Conservation (phyloP, 23 tunicate genomes). For the Halocynthia aurantium region DNA sequence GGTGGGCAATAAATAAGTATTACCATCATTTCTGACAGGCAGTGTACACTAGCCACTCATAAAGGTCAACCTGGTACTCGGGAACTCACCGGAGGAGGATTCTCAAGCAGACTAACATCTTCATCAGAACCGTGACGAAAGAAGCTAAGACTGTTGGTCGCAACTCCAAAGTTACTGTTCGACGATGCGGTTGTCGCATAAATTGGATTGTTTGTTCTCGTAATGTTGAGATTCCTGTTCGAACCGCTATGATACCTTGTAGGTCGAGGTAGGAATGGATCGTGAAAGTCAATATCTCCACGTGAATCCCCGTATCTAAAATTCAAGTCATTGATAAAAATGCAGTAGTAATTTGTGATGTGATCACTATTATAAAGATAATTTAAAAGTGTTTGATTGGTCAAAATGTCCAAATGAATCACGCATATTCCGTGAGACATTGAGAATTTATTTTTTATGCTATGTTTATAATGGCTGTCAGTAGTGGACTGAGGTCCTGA, state of each 20-base stretch:
- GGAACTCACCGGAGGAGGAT: constrained; percentile 61
- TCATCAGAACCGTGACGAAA: constrained; percentile 74
- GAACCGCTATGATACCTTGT: constrained; percentile 15
- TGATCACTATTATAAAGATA: too few species aligned
- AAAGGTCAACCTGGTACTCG: background rate
- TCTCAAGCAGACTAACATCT: constrained; percentile 53
- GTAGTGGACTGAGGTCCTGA: too few species aligned
- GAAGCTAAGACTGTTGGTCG: constrained; percentile 79
- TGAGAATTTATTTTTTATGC: too few species aligned
- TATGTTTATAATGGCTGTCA: too few species aligned
- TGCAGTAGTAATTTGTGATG: too few species aligned
- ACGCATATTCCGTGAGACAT: too few species aligned
- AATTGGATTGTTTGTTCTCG: constrained; percentile 76
- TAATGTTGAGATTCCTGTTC: constrained; percentile 19
- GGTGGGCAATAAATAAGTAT: too few species aligned
- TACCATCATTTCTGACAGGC: too few species aligned
- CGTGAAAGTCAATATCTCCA: constrained; percentile 52
- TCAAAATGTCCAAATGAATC: too few species aligned
- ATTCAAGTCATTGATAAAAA: too few species aligned
- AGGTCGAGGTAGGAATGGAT: constrained; percentile 56
- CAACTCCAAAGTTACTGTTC: constrained; percentile 45
- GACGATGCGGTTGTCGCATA: constrained; percentile 47
- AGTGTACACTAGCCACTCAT: too few species aligned
- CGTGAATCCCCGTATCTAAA: background rate
- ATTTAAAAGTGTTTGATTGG: too few species aligned